Evolutionary conservation across 2,113 vertebrate species (phyloP), one percentile per base, ranked within the genome.

Genomic region (Condylura cristata): DNA sequence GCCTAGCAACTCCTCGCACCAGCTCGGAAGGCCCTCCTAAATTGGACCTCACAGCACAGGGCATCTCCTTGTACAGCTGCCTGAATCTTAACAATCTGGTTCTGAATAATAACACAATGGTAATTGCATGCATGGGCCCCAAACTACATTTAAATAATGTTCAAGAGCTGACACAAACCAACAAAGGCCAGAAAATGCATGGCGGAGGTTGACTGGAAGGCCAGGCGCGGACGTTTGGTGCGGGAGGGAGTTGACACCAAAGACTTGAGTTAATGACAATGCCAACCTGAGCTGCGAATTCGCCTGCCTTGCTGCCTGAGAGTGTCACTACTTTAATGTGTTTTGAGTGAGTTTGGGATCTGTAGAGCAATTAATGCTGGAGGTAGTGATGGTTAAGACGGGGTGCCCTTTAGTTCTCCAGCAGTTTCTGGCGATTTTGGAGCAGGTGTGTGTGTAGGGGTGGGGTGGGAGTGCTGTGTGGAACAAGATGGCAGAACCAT

Each of bases 131-230:
- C 96, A 91, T 71, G 85, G 96, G 95, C 94, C 95, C 96, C 95
- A 96, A 97, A 97, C 96, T 97, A 97, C 96, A 97, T 97, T 97
- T 97, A 97, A 97, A 97, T 97, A 97, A 96, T 91, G 97, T 97
- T 97, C 95, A 96, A 96, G 96, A 93, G 93, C 97, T 97, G 96
- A 97, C 97, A 97, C 94, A 90, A 90, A 97, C 96, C 95, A 95
- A 95, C 96, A 94, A 96, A 97, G 97, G 96, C 96, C 96, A 97
- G 96, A 94, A 95, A 95, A 97, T 92, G 95, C 96, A 86, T 89
- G 12, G 56, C 53, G 11, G 90, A 95, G 96, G 96, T 96, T 94
- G 95, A 86, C 93, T 58, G 75, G 1, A 22, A 89, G 91, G 96
- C 96, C 94, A 68, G 83, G 91, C 74, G 5, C 56, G 95, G 93